Evolutionary conservation across 2,113 vertebrate species (phyloP), one percentile per base, ranked within the genome.

Genomic region (Calypte anna): DNA sequence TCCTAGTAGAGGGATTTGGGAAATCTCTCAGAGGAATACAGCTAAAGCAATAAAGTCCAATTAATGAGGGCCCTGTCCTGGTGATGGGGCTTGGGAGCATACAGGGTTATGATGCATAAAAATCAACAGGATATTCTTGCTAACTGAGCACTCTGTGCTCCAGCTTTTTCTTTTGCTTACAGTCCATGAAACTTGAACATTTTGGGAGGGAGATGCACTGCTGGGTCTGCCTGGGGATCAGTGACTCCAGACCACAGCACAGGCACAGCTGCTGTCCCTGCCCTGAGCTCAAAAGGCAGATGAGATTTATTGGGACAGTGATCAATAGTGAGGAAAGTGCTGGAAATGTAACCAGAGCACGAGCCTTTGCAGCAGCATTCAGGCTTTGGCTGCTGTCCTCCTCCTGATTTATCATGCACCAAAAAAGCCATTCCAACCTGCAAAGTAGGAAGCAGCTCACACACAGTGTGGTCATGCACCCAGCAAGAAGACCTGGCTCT

Each of bases 251-350:
- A 93, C 76, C 80, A 69, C 86, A 43, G 74, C 76, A 75, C 96
- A 96, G 93, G 88, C 92, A 10, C 1, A 4, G 79, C 82, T 73
- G 91, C 70, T 81, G 86, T 54, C 86, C 77, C 87, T 28, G 40
- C 15, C 82, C 69, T 80, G 23, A 31, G 72, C 83, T 75, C 58
- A 30, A 36, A 80, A 82, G 86, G 59, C 91, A 69, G 76, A 44
- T 24, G 46, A 14, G 50, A 21, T 63, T 57, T 12, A 12, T 5
- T 20, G 58, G 69, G 85, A 8, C 48, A 31, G 55, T 81, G 87
- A 87, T 96, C 95, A 82, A 13, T 54, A 83, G 81, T 77, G 92
- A 82, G 86, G 72, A 91, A 48, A 23, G 82, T 84, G 92, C 83
- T 95, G 55, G 58, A 78, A 88, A 86, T 13, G 44, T 20, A 24